A percentile compares a stretch with the other conserved stretches of the same genome.
Evolutionary conservation across 2,797 vertebrate species (phyloP).

Genomic region (Discoglossus pictus): DNA sequence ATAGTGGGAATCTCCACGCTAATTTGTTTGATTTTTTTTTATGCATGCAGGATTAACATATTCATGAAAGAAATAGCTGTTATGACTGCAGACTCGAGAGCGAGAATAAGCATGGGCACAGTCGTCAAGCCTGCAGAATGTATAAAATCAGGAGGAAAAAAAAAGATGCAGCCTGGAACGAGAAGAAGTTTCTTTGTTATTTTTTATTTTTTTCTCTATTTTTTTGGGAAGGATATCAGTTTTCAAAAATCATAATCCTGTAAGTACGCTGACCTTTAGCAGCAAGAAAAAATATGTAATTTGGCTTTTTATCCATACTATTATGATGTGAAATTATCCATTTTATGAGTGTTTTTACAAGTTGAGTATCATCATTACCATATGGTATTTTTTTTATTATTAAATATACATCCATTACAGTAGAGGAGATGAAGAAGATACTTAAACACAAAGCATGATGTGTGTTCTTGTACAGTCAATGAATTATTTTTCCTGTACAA

Average conservation of each 20-base stretch:
- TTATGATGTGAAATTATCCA: constrained; percentile 13
- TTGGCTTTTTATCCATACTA: constrained; percentile 12
- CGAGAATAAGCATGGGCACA: constrained; percentile 61
- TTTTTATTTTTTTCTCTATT: constrained; percentile 53
- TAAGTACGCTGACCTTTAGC: constrained; percentile 53
- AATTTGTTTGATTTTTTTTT: constrained; percentile 65
- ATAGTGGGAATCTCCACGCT: constrained; percentile 58
- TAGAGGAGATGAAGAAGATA: background rate
- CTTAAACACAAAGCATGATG: background rate
- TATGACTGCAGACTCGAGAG: constrained; percentile 65
- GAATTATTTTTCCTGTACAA: background rate
- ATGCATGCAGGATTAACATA: constrained; percentile 72
- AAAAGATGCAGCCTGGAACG: constrained; percentile 57
- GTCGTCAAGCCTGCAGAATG: constrained; percentile 55
- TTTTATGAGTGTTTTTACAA: constrained; percentile 22
- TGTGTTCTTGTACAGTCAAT: background rate
- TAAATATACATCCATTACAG: constrained; percentile 5
- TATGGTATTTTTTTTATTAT: constrained; percentile 4
- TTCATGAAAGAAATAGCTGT: constrained; percentile 72
- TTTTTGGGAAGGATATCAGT: constrained; percentile 56
- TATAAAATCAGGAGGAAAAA: constrained; percentile 57
- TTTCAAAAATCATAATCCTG: constrained; percentile 53
- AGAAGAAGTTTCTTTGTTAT: constrained; percentile 55
- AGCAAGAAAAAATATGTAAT: constrained; percentile 48
- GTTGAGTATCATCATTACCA: constrained; percentile 10